Evolutionary conservation across 2,888 invertebrate species (phyloP), one percentile per base, ranked within the genome.

Genomic region (Nomada fucata): DNA sequence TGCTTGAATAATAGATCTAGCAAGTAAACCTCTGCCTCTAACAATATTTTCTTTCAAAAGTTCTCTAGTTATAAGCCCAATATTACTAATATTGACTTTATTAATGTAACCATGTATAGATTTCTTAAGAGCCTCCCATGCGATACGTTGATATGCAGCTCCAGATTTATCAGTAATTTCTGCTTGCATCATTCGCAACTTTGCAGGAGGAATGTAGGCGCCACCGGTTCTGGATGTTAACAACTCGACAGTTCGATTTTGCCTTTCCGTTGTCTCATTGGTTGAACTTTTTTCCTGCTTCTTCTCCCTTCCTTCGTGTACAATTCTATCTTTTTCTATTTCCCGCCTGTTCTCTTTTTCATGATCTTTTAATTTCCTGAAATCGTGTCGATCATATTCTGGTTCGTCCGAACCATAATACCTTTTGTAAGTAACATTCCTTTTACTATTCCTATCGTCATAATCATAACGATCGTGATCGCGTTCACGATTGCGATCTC

Each of bases 71-170:
- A 99, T 98, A 70, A 97, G 96, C 0, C 96, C 97, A 84, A 99
- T 97, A 93, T 99, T 99, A 18, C 98, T 97, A 0, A 97, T 97
- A 93, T 99, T 99, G 1, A 99, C 97, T 95, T 99, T 99, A 94
- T 99, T 99, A 78, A 99, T 98, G 88, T 97, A 97, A 88, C 99
- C 99, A 91, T 99, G 99, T 85, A 99, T 97, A 11, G 98, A 99
- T 94, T 99, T 99, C 93, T 99, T 99, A 29, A 99, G 94, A 0
- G 99, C 98, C 94, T 99, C 99, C 99, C 99, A 99, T 1, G 99
- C 97, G 67, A 99, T 96, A 87, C 99, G 95, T 93, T 99, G 99
- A 94, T 98, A 99, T 1, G 98, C 98, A 36, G 97, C 96, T 82
- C 98, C 98, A n/a, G 97, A 95, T 94, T 99, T 99, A 91, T 99